Base-by-base conservation (phyloP, 2,113 vertebrate species). In the Butorides virescens region DNA sequence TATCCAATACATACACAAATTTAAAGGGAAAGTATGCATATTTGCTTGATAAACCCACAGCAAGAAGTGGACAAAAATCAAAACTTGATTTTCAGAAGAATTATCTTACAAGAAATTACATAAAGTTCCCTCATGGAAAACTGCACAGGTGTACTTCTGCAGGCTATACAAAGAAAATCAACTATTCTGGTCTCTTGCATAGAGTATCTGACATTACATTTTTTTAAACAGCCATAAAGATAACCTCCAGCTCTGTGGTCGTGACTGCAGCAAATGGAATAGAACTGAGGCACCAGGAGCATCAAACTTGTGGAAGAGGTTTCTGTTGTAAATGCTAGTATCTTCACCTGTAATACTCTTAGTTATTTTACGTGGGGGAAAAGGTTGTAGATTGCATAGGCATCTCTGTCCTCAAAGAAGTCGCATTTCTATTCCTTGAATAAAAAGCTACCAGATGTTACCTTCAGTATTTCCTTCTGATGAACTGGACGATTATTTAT, bases 391-490 rank as follows among this genome's bases (percentile, higher is more conserved):
- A 23, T 59, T 73, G 11, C 50, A 74, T 65, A 88, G 18, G 52
- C 66, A 32, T 81, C 22, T 90, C 53, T 67, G 29, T 75, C 44
- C 29, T 91, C 50, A 81, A 81, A 86, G 25, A 91, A 81, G 30
- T 27, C 10, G 61, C 9, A 6, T 22, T 78, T 94, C 80, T 95
- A 37, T 52, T 80, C 32, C 34, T 59, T 47, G 23, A 76, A 67
- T 74, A 61, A 94, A 68, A 93, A 83, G 36, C 7, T 62, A 65
- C 61, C 95, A 20, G 4, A 55, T n/a, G 79, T 86, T 98, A 99
- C 99, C 99, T 99, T 99, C 87, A 99, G 96, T 82, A 99, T 98
- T n/a, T 99, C 99, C 97, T 99, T 99, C 25, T 99, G 98, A 90
- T 99, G 98, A 90, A 99, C 97, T 8, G 99, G 99, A 44, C 99